Conservation (phyloP, 2,113 vertebrate species). For the Actenoides lindsayi region DNA sequence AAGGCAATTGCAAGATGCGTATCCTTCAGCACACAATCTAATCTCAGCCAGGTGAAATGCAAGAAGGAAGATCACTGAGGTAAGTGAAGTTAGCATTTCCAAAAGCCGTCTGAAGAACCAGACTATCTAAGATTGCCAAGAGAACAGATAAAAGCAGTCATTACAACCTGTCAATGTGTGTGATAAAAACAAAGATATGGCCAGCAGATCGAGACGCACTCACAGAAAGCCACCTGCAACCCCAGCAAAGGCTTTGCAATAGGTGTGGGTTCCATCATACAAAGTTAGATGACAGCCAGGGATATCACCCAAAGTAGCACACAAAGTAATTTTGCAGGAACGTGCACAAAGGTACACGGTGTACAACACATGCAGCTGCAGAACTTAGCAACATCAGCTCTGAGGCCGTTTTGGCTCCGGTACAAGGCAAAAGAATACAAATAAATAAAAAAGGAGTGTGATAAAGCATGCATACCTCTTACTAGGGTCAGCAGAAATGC, state of each 20-base stretch:
- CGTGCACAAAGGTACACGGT: background rate
- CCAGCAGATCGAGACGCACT: background rate
- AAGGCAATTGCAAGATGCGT: background rate
- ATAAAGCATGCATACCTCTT: background rate
- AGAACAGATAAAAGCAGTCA: slow-evolving; percentile 1
- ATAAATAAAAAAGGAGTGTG: background rate
- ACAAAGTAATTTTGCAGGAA: background rate
- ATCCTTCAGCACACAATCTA: slow-evolving; percentile 3
- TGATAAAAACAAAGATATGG: background rate
- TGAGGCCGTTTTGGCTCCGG: background rate
- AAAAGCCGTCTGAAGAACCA: background rate
- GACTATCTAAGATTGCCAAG: background rate
- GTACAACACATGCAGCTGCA: background rate
- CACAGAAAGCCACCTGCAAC: background rate
- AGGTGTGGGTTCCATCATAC: background rate
- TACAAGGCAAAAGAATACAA: slow-evolving; percentile 1
- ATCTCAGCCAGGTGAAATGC: background rate
- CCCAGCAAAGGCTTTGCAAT: background rate
- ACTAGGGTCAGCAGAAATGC: background rate
- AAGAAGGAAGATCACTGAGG: background rate
- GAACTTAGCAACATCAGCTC: background rate
- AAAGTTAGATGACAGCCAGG: background rate
- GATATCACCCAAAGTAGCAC: background rate
- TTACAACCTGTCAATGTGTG: background rate
- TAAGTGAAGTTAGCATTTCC: background rate